Conservation (phyloP, 2,888 invertebrate species). For the Aquatica leii region DNA sequence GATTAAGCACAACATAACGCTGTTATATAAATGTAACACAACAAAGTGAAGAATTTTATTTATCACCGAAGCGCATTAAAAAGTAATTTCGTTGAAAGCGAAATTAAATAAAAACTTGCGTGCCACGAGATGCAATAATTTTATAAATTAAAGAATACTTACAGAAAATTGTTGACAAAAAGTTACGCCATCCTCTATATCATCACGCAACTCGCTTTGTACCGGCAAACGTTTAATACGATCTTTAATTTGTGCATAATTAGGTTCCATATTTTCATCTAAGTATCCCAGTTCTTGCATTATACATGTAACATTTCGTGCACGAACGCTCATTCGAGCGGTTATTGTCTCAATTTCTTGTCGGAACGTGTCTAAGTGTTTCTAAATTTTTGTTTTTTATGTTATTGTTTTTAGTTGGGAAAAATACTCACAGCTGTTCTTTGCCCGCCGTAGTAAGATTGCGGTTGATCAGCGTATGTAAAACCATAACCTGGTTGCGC, state of each 20-base stretch:
- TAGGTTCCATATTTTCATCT: constrained; percentile 72
- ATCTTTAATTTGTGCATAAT: constrained; percentile 70
- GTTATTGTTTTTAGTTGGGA: constrained; percentile 4
- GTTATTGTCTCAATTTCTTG: constrained; percentile 69
- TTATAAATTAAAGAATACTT: no score
- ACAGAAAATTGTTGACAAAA: constrained; percentile 77
- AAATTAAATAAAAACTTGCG: no score
- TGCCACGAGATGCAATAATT: no score
- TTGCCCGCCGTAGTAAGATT: constrained; percentile 56
- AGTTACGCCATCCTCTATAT: constrained; percentile 72
- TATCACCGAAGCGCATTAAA: no score
- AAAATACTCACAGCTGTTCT: constrained; percentile 66
- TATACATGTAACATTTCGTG: constrained; percentile 73
- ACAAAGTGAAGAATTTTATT: background rate
- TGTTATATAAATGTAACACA: constrained; percentile 23
- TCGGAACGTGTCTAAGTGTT: constrained; percentile 66
- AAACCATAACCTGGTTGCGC: constrained; percentile 8
- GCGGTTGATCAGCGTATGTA: constrained; percentile 60
- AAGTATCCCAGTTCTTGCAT: constrained; percentile 77
- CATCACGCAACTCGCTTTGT: constrained; percentile 67
- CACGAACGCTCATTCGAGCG: constrained; percentile 63
- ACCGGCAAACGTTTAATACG: constrained; percentile 70
- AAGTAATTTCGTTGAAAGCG: no score
- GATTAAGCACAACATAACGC: no score
- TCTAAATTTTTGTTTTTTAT: background rate